A percentile compares a stretch with the other conserved stretches of the same genome.
phyloP scores from a whole-genome alignment of 2,113 vertebrate species.

The Malurus melanocephalus region DNA sequence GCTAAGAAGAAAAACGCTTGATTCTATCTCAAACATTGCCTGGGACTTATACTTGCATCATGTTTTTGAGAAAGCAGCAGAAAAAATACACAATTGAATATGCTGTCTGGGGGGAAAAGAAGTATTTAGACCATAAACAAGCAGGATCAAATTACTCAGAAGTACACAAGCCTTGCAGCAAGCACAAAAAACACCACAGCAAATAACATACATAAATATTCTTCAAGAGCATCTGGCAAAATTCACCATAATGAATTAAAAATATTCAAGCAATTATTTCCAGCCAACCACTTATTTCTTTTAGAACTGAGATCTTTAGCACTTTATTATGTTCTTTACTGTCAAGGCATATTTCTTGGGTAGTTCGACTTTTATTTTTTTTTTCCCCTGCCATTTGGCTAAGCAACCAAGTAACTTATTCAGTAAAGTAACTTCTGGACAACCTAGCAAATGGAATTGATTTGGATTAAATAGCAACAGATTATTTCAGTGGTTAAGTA shows the following conservation, averaged over 20 bases:
- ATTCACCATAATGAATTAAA: background rate
- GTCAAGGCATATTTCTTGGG: background rate
- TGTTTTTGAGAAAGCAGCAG: background rate
- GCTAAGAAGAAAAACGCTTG: background rate
- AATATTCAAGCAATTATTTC: conserved; percentile 23
- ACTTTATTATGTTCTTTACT: background rate
- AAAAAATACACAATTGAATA: background rate
- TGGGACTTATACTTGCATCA: background rate
- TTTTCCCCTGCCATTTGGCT: background rate
- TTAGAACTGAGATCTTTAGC: background rate
- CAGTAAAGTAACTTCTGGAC: conserved; percentile 16
- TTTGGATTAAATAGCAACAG: conserved; percentile 11
- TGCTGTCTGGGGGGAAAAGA: background rate
- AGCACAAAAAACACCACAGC: background rate
- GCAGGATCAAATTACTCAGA: conserved; percentile 1
- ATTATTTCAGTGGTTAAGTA: conserved; percentile 15
- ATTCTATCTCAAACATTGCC: background rate
- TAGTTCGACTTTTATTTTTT: background rate
- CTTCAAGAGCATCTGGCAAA: conserved; percentile 20
- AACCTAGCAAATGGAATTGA: conserved; percentile 26
- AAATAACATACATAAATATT: background rate
- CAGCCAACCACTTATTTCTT: background rate
- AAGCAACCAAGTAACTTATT: conserved; percentile 9
- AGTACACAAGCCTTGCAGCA: background rate
- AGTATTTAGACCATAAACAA: background rate